phyloP scores from a whole-genome alignment of 2,888 invertebrate genomes.

The Megastigmus dorsalis region DNA sequence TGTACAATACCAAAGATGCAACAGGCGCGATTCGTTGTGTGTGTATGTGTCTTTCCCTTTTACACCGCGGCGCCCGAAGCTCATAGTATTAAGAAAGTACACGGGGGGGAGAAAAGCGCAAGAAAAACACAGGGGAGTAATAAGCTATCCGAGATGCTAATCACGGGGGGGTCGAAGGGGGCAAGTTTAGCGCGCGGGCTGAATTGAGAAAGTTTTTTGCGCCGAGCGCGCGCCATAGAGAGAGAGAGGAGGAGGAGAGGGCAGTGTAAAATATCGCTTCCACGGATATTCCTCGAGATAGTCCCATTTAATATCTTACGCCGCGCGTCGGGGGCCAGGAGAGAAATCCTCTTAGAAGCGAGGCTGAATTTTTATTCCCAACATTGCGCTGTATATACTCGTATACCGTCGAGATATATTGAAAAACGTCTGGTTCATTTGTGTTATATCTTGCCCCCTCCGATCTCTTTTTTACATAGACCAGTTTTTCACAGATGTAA shows the following conservation, averaged over 20 bases:
- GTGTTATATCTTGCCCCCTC: no score
- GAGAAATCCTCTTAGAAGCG: background rate
- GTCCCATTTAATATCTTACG: slow-evolving; percentile 11
- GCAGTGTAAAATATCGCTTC: slow-evolving; percentile 16
- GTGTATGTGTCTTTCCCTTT: background rate
- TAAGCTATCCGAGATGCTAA: slow-evolving; percentile 31
- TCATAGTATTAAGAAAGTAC: slow-evolving; percentile 7
- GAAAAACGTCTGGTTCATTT: no score
- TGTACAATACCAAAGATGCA: background rate
- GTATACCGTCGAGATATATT: no score
- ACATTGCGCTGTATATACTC: no score
- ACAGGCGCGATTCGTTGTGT: background rate
- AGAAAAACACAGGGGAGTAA: slow-evolving; percentile 13
- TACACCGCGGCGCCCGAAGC: background rate
- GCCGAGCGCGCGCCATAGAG: no score
- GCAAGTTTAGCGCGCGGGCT: slow-evolving; percentile 17
- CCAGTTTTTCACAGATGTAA: no score
- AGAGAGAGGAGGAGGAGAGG: no score
- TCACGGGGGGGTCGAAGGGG: background rate
- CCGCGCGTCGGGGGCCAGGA: background rate
- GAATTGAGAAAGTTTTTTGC: slow-evolving; percentile 27
- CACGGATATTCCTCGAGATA: background rate
- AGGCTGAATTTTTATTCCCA: slow-evolving; percentile 2
- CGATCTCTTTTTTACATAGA: no score
- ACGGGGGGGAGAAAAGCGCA: background rate